Percentiles rank a stretch among this genome's conserved stretches.
Evolutionary conservation across 2,888 invertebrate species (phyloP).

Genomic region (Stenurella melanura): DNA sequence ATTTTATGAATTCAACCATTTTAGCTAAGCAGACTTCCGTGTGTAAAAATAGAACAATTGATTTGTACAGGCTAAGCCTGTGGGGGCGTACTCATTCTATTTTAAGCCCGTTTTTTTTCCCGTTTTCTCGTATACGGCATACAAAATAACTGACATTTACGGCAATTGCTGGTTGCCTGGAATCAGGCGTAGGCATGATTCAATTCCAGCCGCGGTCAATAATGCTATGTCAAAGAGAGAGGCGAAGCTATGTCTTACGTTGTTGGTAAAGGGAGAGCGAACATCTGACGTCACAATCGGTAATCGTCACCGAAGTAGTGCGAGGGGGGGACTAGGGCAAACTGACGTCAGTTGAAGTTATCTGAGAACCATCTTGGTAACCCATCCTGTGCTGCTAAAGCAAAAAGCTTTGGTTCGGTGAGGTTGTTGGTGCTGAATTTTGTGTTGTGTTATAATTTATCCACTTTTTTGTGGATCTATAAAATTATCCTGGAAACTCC

Average conservation of each 20-base stretch:
- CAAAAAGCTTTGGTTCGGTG: constrained; percentile 59
- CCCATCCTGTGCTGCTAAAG: constrained; percentile 61
- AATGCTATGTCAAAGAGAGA: constrained; percentile 2
- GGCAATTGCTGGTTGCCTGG: constrained; percentile 18
- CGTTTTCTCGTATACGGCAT: neutral
- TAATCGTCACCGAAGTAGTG: constrained; percentile 49
- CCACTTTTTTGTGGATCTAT: constrained; percentile 63
- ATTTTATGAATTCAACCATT: neutral
- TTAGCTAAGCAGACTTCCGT: neutral
- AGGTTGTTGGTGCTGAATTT: constrained; percentile 53
- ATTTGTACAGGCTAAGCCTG: neutral
- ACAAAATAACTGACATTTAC: constrained; percentile 10
- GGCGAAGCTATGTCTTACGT: neutral
- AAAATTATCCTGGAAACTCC: constrained; percentile 61
- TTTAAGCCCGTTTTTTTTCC: constrained; percentile 12
- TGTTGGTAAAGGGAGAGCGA: constrained; percentile 30
- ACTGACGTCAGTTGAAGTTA: constrained; percentile 63
- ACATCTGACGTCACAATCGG: constrained; percentile 42
- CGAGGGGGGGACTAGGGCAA: constrained; percentile 49
- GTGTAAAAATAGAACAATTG: neutral
- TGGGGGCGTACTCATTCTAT: constrained; percentile 13
- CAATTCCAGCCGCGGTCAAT: constrained; percentile 6
- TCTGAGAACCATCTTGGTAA: constrained; percentile 64
- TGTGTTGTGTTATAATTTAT: constrained; percentile 56
- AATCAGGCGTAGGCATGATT: neutral